phyloP scores from a whole-genome alignment of 1,140 invertebrate genomes.

The Chlorops oryzae region DNA sequence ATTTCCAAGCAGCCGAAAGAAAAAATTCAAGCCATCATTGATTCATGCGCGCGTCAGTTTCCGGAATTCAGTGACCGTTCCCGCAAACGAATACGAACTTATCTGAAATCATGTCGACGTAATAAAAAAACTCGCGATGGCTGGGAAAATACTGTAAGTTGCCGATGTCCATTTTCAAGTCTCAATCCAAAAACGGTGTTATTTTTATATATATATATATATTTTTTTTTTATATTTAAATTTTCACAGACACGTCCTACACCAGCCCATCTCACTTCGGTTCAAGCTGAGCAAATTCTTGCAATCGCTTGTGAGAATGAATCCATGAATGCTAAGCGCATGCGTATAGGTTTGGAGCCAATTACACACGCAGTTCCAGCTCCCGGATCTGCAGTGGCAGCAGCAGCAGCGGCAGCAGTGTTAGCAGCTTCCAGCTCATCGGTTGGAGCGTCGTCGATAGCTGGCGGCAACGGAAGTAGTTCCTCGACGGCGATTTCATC shows the following conservation, averaged over 20 bases:
- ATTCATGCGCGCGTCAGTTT: constrained; percentile 93
- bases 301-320: constrained; percentile 95
- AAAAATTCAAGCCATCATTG: constrained; percentile 95
- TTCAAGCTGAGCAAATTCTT: constrained; percentile 91
- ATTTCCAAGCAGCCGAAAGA: constrained; percentile 97
- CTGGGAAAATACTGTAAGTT: constrained; percentile 45
- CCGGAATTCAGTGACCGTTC: constrained; percentile 93
- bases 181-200: too few relatives aligned
- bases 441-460: constrained; percentile 21
- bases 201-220: too few relatives aligned
- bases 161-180: neutral
- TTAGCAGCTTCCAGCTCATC: constrained; percentile 28
- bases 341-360: constrained; percentile 90
- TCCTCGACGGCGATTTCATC: constrained; percentile 15
- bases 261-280: constrained; percentile 90
- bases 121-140: constrained; percentile 86
- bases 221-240: neutral
- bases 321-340: constrained; percentile 91
- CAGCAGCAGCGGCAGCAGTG: constrained; percentile 41
- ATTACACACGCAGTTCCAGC: constrained; percentile 80
- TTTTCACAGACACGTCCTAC: constrained; percentile 63
- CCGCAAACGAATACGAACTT: constrained; percentile 89
- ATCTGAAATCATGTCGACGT: constrained; percentile 89
- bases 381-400: constrained; percentile 54
- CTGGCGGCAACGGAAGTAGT: constrained; percentile 23